These are phyloP conservation scores for Zosterops japonicus DNA, from an alignment of 2,113 vertebrate genomes.

Conservation along the genomic window DNA sequence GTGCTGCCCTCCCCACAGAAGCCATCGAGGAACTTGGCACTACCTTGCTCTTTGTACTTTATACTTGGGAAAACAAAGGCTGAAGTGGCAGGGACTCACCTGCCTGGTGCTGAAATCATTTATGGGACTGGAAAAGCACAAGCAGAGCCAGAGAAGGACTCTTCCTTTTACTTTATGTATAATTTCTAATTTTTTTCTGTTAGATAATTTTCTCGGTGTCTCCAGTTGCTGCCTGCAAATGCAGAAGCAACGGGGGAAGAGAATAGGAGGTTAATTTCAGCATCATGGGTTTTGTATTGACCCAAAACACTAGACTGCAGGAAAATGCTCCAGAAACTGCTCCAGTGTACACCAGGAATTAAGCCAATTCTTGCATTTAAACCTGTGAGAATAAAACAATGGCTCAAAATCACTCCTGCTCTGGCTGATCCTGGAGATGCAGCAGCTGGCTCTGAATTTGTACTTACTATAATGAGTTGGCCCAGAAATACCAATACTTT, in stretches of 20 bases:
- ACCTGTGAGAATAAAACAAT: background rate
- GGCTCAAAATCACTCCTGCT: background rate
- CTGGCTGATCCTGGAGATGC: background rate
- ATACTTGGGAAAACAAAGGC: background rate
- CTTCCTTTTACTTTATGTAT: background rate
- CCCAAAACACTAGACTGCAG: background rate
- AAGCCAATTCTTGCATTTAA: slow-evolving; percentile 1
- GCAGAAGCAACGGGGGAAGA: background rate
- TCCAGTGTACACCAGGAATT: background rate
- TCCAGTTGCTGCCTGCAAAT: background rate
- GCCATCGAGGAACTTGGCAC: background rate
- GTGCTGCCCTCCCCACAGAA: background rate
- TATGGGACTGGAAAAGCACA: background rate
- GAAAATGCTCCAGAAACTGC: background rate
- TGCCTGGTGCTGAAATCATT: background rate
- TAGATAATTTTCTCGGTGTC: background rate
- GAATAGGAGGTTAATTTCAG: background rate
- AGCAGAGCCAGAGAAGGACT: background rate
- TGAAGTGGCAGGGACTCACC: background rate
- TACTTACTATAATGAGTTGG: background rate
- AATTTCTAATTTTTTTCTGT: background rate
- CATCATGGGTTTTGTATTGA: background rate
- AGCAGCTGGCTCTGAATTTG: background rate
- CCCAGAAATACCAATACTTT: background rate
- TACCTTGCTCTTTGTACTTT: background rate